phyloP scores from a whole-genome alignment of 2,797 vertebrate species.

The Danio tinwini region DNA sequence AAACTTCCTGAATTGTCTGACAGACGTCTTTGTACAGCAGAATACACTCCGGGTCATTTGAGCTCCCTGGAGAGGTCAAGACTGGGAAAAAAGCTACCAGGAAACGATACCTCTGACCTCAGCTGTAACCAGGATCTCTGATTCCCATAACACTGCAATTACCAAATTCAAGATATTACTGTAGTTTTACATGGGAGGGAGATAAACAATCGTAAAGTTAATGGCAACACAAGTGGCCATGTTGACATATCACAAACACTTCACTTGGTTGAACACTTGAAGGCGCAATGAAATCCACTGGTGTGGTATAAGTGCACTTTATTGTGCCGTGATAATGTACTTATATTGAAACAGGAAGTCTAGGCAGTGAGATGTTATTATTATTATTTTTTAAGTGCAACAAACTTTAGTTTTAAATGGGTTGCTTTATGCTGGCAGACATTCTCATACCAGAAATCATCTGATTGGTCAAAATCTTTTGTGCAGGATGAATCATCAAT shows the following conservation, averaged over 20 bases:
- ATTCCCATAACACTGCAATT: constrained; percentile 42
- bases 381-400: too few species aligned
- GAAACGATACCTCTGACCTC: constrained; percentile 52
- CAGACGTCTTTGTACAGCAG: neutral
- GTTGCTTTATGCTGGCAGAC: neutral
- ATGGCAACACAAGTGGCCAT: neutral
- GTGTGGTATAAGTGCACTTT: neutral
- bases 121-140: constrained; percentile 22
- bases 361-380: neutral
- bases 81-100: constrained; percentile 29
- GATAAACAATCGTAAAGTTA: neutral
- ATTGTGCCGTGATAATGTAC: neutral
- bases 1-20: neutral
- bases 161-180: neutral
- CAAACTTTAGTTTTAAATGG: neutral
- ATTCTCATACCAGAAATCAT: neutral
- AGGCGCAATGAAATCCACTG: neutral
- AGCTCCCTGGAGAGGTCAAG: constrained; percentile 49
- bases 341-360: neutral
- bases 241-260: neutral
- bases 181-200: neutral
- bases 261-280: neutral
- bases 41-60: constrained; percentile 39
- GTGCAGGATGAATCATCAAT: neutral
- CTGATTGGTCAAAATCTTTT: neutral